Base-by-base conservation (phyloP, 2,797 vertebrate genomes). In the Pseudomugil gertrudae region DNA sequence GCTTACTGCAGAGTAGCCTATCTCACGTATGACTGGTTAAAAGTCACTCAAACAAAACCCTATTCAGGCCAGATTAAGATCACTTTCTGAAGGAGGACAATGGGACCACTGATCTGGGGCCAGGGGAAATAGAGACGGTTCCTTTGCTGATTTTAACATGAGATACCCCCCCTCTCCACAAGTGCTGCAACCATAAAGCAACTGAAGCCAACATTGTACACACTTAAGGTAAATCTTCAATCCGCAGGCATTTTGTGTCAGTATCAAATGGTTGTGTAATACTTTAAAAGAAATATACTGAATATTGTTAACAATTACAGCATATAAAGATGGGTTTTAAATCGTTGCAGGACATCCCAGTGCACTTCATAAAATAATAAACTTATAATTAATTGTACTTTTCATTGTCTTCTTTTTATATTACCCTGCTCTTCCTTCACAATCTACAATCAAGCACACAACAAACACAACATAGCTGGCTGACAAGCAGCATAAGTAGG, bases 61-160 rank as follows among this genome's bases (percentile, higher is more conserved):
- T 48, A 88, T 90, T 93, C 89, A 90, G 80, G 74, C 68, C 78
- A 92, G 90, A 90, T 91, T 90, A 92, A 90, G 90, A 92, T 92
- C 87, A 70, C 81, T 89, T 92, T 91, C 89, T 85, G 84, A 72
- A 15, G 66, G 62, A 74, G 87, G 82, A 92, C 89, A 93, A 91
- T 89, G 82, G 69, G 69, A 67, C 79, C 84, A 87, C 86, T 92
- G 88, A 90, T 91, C 82, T 87, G 60, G 57, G 81, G 73, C 76
- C 74, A 77, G 84, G 67, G 79, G 84, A 82, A 89, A 91, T 66
- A 73, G 78, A 91, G 86, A 86, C 81, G 77, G 85, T 87, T 84
- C 79, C 85, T 79, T 78, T 66, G 59, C 76, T 71, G 82, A 77
- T 77, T 79, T 80, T 55, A 71, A 63, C 61, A 59, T 53, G 53